Percentiles rank a stretch among this genome's conserved stretches.
These are phyloP conservation scores for Drosophila obscura DNA, from an alignment of 1,140 invertebrate genomes.

Conservation along the genomic window DNA sequence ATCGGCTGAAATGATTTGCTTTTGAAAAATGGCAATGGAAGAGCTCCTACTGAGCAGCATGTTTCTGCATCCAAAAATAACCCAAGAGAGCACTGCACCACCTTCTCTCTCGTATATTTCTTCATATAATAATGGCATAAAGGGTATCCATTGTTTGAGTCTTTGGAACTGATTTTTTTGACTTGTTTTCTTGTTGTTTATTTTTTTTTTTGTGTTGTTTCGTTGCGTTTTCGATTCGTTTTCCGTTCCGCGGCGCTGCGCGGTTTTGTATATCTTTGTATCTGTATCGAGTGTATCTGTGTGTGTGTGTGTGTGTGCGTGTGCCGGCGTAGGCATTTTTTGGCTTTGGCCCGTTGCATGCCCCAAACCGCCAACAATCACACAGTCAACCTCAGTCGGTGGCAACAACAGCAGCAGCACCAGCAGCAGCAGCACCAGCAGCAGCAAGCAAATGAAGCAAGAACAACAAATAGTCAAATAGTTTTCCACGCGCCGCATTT, in stretches of 20 bases:
- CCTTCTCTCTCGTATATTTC: too few relatives aligned
- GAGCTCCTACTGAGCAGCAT: too few relatives aligned
- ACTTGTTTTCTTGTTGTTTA: slow-evolving; percentile 14
- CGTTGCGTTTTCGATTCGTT: slow-evolving; percentile 33
- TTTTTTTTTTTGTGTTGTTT: slow-evolving; percentile 30
- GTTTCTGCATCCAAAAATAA: too few relatives aligned
- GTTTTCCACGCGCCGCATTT: slow-evolving; percentile 57
- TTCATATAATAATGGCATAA: too few relatives aligned
- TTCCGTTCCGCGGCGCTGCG: slow-evolving; percentile 48
- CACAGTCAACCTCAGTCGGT: slow-evolving; percentile 55
- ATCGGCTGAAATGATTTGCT: too few relatives aligned
- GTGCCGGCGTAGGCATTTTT: slow-evolving; percentile 44
- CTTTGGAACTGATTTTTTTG: not conserved
- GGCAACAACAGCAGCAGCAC: slow-evolving; percentile 30
- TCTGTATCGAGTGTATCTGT: slow-evolving; percentile 2
- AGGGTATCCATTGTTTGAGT: too few relatives aligned
- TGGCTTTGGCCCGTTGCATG: slow-evolving; percentile 42
- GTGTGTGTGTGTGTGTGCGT: slow-evolving; percentile 13
- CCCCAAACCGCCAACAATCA: slow-evolving; percentile 62
- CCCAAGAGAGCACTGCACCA: too few relatives aligned
- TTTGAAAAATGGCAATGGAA: too few relatives aligned
- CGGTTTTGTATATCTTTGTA: slow-evolving; percentile 51
- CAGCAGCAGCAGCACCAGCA: slow-evolving; percentile 17
- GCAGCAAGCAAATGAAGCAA: slow-evolving; percentile 17
- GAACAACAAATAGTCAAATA: slow-evolving; percentile 51